These are phyloP conservation scores for Lepus europaeus DNA, from an alignment of 2,113 vertebrate species.

Conservation along the genomic window DNA sequence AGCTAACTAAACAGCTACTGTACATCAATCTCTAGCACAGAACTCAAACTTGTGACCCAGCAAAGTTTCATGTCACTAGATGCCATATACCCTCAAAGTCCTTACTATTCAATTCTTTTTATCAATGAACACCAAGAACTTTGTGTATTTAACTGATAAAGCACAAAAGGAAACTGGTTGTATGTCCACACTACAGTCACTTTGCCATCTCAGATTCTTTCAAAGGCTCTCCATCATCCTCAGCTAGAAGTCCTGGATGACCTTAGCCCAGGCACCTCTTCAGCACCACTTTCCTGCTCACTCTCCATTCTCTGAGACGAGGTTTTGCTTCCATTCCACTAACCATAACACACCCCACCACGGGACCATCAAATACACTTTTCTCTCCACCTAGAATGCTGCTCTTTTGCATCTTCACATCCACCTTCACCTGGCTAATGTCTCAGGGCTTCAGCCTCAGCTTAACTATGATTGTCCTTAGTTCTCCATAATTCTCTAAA, in stretches of 20 bases:
- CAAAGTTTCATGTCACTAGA: constrained; percentile 25
- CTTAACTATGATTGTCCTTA: constrained; percentile 28
- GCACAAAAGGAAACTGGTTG: not conserved
- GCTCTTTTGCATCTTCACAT: not conserved
- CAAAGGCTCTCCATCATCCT: not conserved
- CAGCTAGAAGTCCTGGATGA: not conserved
- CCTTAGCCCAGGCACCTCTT: not conserved
- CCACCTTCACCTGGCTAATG: not conserved
- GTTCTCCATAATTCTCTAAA: not conserved
- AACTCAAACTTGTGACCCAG: constrained; percentile 6
- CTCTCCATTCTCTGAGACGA: not conserved
- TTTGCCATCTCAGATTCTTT: not conserved
- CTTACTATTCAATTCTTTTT: constrained; percentile 4
- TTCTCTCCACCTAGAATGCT: not conserved
- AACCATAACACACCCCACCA: not conserved
- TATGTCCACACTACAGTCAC: not conserved
- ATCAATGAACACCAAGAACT: constrained; percentile 11
- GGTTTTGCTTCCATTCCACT: not conserved
- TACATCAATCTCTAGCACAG: not conserved
- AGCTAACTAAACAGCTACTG: constrained; percentile 17
- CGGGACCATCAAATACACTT: not conserved
- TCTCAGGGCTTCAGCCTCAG: not conserved
- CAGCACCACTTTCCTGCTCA: not conserved
- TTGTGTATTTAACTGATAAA: not conserved
- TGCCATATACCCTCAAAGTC: not conserved